These are phyloP conservation scores for Ceramica pisi DNA, from an alignment of 2,888 invertebrate genomes.

Conservation along the genomic window DNA sequence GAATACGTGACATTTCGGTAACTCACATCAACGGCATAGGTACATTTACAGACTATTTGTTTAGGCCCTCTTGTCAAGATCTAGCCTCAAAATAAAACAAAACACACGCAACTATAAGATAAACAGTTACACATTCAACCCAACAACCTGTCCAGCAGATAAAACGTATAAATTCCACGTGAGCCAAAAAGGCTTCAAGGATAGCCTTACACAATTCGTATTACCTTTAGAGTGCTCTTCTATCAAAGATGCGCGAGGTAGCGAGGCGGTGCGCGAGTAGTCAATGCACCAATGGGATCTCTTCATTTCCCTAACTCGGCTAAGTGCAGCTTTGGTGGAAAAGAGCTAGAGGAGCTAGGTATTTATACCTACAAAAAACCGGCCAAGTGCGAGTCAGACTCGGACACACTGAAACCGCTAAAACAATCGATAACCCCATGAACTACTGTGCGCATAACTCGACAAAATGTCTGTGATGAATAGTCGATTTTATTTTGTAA, in stretches of 20 bases:
- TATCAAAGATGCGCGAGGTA: background rate
- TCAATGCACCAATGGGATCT: background rate
- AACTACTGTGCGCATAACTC: too few relatives aligned
- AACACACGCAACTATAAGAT: background rate
- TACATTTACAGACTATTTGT: too few relatives aligned
- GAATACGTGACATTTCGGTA: too few relatives aligned
- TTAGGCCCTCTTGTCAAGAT: too few relatives aligned
- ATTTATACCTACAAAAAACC: too few relatives aligned
- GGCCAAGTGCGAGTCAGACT: too few relatives aligned
- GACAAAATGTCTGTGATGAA: too few relatives aligned
- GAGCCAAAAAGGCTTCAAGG: constrained; percentile 37
- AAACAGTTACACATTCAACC: background rate
- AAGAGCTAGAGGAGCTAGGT: too few relatives aligned
- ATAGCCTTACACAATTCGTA: constrained; percentile 33
- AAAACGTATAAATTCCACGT: constrained; percentile 47
- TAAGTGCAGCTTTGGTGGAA: background rate
- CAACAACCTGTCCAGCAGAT: background rate
- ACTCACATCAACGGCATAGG: too few relatives aligned
- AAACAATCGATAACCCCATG: too few relatives aligned
- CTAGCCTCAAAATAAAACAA: background rate
- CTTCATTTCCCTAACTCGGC: background rate
- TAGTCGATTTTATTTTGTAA: too few relatives aligned
- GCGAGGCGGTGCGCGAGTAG: background rate
- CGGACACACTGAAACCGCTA: too few relatives aligned
- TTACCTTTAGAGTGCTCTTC: background rate